These are phyloP conservation scores for Artibeus lituratus DNA, from an alignment of 2,797 vertebrate species.

Conservation along the genomic window DNA sequence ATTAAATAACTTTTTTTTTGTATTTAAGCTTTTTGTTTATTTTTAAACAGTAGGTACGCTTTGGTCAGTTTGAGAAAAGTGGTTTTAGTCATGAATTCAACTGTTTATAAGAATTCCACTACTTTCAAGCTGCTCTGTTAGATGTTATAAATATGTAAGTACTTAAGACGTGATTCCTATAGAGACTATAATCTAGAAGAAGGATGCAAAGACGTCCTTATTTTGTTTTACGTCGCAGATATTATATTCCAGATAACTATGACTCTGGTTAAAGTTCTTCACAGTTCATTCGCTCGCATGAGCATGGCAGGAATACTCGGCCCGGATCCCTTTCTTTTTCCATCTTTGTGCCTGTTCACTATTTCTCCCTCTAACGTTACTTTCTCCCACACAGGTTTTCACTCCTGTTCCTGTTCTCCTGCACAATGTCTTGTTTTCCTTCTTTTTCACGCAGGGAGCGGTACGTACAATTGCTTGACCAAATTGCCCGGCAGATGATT, in stretches of 20 bases:
- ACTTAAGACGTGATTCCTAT: background rate
- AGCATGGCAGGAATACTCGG: background rate
- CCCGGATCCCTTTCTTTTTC: background rate
- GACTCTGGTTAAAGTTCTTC: background rate
- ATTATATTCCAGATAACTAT: background rate
- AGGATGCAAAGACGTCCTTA: background rate
- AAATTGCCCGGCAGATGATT: conserved; percentile 86
- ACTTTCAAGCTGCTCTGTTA: background rate
- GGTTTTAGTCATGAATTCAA: conserved; percentile 33
- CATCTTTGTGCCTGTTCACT: background rate
- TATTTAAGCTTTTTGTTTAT: background rate
- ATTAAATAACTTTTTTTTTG: background rate
- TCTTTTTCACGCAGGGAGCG: conserved; percentile 82
- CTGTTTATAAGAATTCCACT: background rate
- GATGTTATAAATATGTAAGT: background rate
- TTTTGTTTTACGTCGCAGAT: background rate
- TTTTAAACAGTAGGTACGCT: background rate
- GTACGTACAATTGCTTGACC: conserved; percentile 88
- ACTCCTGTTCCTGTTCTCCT: background rate
- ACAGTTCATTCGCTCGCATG: background rate
- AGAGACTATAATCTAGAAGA: conserved; percentile 4
- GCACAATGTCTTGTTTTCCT: background rate
- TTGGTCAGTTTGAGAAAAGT: background rate
- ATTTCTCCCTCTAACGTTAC: background rate
- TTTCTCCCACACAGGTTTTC: background rate